A percentile compares a stretch with the other conserved stretches of the same genome.
Conservation (phyloP, 64 coral and sea anemone species). For the Acropora tenuis region DNA sequence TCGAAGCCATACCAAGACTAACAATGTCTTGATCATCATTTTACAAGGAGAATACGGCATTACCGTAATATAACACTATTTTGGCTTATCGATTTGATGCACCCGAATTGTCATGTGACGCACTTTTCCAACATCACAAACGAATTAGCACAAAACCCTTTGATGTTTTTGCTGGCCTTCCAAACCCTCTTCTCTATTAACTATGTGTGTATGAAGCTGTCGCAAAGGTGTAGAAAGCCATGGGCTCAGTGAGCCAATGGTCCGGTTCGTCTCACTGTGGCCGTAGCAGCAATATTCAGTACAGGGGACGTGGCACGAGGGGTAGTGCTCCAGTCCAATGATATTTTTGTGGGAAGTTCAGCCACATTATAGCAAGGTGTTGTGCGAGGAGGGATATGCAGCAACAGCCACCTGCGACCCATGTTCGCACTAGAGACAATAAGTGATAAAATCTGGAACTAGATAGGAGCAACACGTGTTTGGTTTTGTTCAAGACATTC, state of each 20-base stretch:
- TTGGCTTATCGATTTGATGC: no score
- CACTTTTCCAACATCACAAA: no score
- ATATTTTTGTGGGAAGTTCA: constrained; percentile 32
- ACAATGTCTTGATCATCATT: no score
- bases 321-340: constrained; percentile 10
- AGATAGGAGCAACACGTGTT: neutral
- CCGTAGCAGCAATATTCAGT: constrained; percentile 3
- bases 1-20: no score
- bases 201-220: neutral
- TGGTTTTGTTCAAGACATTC: no score
- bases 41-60: no score
- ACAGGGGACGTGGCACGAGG: constrained; percentile 21
- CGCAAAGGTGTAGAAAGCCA: constrained; percentile 2
- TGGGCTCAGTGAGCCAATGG: neutral
- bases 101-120: no score
- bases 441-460: neutral
- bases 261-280: neutral
- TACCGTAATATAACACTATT: no score
- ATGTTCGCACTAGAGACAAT: neutral
- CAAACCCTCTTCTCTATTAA: no score
- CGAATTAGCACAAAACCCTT: no score
- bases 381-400: constrained; percentile 8
- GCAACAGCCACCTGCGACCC: neutral
- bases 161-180: no score
- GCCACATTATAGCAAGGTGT: neutral